phyloP scores from a whole-genome alignment of 2,888 invertebrate genomes.

The Eupeodes luniger region DNA sequence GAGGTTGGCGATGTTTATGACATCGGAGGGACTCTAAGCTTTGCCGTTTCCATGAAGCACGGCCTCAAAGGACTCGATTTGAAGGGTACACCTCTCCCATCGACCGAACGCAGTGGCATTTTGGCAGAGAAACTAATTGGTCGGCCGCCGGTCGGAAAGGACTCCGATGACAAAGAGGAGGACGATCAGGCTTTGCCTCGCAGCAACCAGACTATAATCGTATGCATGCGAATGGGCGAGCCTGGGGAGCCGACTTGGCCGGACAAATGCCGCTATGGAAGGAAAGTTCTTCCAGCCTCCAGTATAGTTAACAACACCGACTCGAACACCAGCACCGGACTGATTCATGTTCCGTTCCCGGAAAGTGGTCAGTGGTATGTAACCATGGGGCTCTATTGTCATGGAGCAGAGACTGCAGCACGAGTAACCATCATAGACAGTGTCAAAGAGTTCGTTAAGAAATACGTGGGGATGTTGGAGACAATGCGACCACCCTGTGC shows the following conservation, averaged over 20 bases:
- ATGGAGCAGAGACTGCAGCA: constrained; percentile 85
- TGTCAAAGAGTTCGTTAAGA: constrained; percentile 83
- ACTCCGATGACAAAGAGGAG: constrained; percentile 60
- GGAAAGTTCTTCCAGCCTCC: constrained; percentile 85
- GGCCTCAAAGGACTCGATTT: constrained; percentile 81
- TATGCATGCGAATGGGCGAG: constrained; percentile 87
- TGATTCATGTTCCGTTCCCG: constrained; percentile 91
- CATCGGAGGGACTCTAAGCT: constrained; percentile 91
- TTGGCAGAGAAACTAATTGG: constrained; percentile 82
- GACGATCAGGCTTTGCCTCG: constrained; percentile 76
- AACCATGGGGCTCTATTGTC: constrained; percentile 89
- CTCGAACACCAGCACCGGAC: constrained; percentile 86
- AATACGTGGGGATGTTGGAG: constrained; percentile 79
- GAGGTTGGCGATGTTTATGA: constrained; percentile 89
- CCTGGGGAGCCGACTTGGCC: constrained; percentile 87
- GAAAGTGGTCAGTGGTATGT: constrained; percentile 93
- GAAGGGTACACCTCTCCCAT: constrained; percentile 77
- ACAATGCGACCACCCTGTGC: constrained; percentile 81
- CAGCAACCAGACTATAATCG: constrained; percentile 85
- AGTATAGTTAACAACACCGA: constrained; percentile 88
- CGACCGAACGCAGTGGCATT: constrained; percentile 79
- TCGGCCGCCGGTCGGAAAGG: constrained; percentile 54
- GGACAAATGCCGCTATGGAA: constrained; percentile 86
- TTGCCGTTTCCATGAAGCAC: constrained; percentile 89
- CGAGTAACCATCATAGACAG: constrained; percentile 82